Evolutionary conservation across 2,797 vertebrate species (phyloP).

Genomic region (Myiotriccus ornatus): DNA sequence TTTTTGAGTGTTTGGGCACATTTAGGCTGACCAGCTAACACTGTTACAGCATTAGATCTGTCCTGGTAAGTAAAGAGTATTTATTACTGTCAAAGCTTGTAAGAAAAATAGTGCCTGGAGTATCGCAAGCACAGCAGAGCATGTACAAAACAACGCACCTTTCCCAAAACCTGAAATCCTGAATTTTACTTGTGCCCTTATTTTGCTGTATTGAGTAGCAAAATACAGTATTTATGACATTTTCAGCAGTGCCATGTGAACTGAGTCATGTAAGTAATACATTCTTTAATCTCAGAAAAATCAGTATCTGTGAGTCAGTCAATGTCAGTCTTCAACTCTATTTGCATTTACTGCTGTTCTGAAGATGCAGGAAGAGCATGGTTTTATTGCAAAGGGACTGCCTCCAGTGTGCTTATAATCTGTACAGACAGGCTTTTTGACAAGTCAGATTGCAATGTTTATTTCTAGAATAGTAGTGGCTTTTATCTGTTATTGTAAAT

Average conservation of each 20-base stretch:
- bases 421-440: not conserved
- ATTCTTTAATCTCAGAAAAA: not conserved
- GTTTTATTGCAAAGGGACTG: not conserved
- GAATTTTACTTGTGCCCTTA: not conserved
- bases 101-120: not conserved
- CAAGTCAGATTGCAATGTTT: not conserved
- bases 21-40: not conserved
- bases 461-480: not conserved
- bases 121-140: not conserved
- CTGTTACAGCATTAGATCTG: not conserved
- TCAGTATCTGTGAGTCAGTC: not conserved
- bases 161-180: not conserved
- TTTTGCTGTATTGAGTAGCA: not conserved
- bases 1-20: not conserved
- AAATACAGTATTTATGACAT: not conserved
- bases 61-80: not conserved
- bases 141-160: not conserved
- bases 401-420: not conserved
- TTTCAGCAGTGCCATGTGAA: not conserved
- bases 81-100: not conserved
- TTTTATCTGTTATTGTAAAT: not conserved
- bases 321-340: not conserved
- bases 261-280: not conserved
- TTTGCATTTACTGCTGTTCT: not conserved
- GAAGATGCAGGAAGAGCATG: not conserved